Conservation (phyloP, 2,797 vertebrate genomes). For the Decapterus maruadsi region DNA sequence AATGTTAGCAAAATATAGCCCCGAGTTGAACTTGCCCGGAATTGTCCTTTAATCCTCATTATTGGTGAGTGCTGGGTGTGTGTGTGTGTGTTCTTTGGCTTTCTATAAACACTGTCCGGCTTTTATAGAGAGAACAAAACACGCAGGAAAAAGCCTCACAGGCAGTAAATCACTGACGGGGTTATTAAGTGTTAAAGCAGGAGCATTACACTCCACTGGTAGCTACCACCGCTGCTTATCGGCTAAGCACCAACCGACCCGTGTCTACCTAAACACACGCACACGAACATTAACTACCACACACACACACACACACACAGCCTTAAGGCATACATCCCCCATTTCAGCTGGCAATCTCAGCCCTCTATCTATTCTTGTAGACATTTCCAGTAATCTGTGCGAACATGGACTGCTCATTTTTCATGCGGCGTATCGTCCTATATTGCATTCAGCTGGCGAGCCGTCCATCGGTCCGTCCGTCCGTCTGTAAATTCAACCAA, state of each 20-base stretch:
- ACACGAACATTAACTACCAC: conserved; percentile 22
- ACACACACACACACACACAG: conserved; percentile 18
- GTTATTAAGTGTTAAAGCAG: conserved; percentile 78
- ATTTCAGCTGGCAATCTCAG: conserved; percentile 27
- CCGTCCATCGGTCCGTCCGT: conserved; percentile 20
- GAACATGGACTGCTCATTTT: conserved; percentile 56
- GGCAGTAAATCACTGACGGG: conserved; percentile 75
- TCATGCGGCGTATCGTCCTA: conserved; percentile 40
- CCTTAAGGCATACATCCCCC: conserved; percentile 26
- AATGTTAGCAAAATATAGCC: too few relatives aligned
- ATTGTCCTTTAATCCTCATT: conserved; percentile 83
- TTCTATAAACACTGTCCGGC: conserved; percentile 71
- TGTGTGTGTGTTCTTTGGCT: conserved; percentile 37
- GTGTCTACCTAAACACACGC: conserved; percentile 54
- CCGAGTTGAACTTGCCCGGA: too few relatives aligned
- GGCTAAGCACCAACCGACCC: conserved; percentile 44
- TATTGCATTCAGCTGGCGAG: conserved; percentile 51
- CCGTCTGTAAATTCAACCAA: conserved; percentile 70
- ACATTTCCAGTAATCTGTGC: conserved; percentile 55
- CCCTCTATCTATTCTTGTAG: conserved; percentile 52
- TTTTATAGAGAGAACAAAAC: conserved; percentile 77
- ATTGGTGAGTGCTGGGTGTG: conserved; percentile 65
- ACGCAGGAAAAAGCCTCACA: conserved; percentile 69
- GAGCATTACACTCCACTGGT: conserved; percentile 67
- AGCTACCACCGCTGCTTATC: conserved; percentile 65